These are phyloP conservation scores for Lordiphosa stackelbergi DNA, from an alignment of 1,140 invertebrate genomes.

Conservation along the genomic window DNA sequence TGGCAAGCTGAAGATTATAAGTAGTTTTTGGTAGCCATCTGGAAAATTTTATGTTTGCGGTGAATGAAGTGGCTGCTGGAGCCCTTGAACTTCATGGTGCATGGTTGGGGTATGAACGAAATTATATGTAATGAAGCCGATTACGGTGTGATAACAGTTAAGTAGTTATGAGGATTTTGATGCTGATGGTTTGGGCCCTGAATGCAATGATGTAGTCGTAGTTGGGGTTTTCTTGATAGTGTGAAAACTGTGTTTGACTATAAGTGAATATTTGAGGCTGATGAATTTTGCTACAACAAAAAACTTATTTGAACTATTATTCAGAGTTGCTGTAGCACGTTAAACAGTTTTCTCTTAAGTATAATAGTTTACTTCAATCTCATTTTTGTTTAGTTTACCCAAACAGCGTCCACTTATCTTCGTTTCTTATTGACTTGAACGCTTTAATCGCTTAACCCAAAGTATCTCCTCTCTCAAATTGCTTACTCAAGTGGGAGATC, in stretches of 20 bases:
- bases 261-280: no score
- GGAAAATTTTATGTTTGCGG: slow-evolving; percentile 16
- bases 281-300: no score
- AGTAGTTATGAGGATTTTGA: slow-evolving; percentile 13
- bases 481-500: slow-evolving; percentile 5
- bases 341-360: no score
- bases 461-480: slow-evolving; percentile 1
- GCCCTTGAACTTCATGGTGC: slow-evolving; percentile 29
- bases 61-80: background rate
- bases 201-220: no score
- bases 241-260: no score
- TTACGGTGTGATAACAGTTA: slow-evolving; percentile 16
- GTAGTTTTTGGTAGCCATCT: background rate
- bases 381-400: background rate
- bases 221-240: no score
- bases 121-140: slow-evolving; percentile 20
- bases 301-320: no score
- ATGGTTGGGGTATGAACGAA: slow-evolving; percentile 3
- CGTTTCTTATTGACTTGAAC: background rate
- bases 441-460: background rate
- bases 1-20: background rate
- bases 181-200: background rate
- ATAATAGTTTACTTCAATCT: background rate
- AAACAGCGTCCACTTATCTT: background rate
- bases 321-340: no score